Evolutionary conservation across 2,888 invertebrate species (phyloP), one percentile per base, ranked within the genome.

Genomic region (Zaprionus bogoriensis): DNA sequence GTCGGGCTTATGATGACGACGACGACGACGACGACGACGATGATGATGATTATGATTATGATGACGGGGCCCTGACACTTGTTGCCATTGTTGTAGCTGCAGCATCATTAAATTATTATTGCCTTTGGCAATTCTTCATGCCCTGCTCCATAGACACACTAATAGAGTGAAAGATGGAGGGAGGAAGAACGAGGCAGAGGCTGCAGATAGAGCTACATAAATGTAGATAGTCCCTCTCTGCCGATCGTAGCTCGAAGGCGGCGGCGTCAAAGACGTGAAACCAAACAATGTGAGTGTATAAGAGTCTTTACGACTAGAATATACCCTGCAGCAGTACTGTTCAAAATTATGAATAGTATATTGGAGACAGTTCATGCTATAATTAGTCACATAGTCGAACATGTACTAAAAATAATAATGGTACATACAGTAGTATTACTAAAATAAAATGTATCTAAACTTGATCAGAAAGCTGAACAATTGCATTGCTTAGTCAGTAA

Each of bases 101-200:
- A 86, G 81, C 84, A 87, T 87, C 86, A 87, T 84, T 86, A 87
- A 83, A 87, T 83, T 86, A 82, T 84, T 86, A 84, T 87, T 86
- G 75, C 83, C 74, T 55, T 38, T 51, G 70, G 83, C 67, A 25
- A 38, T 51, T 23, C 20, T 44, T 51, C 51, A 51, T 50, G 42
- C 39, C 27, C 48, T 30, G 19, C 23, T 41, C 47, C 68, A 81
- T 32, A 68, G 62, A 59, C 45, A 45, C 30, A 53, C 27, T n/a
- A 42, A 42, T 23, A 42, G 22, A 54, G 50, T 27, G 27, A 46
- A 19, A 27, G 39, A 27, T 9, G 9, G 10, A 42, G 27, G 14
- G 14, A 4, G 12, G 14, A 7, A 28, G 14, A 44, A 7, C 25
- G 28, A 57, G 28, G 23, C n/a, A 19, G 42, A 47, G n/a, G 10